Percentiles rank a stretch among this genome's conserved stretches.
phyloP scores from a whole-genome alignment of 1,140 invertebrate species.

The Papilio glaucus region DNA sequence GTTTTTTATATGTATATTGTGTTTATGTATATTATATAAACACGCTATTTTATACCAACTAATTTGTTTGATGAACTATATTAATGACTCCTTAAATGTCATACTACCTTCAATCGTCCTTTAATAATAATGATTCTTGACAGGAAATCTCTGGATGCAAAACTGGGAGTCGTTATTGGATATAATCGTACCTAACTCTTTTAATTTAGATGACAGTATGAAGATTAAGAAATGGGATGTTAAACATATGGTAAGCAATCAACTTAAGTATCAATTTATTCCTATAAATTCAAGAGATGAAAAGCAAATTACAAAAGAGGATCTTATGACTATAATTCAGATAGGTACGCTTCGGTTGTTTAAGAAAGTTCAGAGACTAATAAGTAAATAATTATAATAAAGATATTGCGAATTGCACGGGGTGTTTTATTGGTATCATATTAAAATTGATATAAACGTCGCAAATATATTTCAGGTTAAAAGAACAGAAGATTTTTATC shows the following conservation, averaged over 20 bases:
- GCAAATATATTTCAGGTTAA: slow-evolving; percentile 67
- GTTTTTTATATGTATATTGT: too few relatives aligned
- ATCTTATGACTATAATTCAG: background rate
- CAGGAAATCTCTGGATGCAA: slow-evolving; percentile 85
- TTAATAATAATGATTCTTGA: slow-evolving; percentile 45
- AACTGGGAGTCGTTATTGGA: slow-evolving; percentile 84
- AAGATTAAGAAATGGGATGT: slow-evolving; percentile 84
- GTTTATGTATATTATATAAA: too few relatives aligned
- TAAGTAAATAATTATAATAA: too few relatives aligned
- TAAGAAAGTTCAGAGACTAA: too few relatives aligned
- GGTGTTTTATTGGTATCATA: too few relatives aligned
- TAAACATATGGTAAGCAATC: slow-evolving; percentile 81
- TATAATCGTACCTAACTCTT: slow-evolving; percentile 74
- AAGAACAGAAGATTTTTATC: slow-evolving; percentile 86
- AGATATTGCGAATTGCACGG: too few relatives aligned
- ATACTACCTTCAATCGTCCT: too few relatives aligned
- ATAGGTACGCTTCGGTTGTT: background rate
- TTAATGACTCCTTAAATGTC: too few relatives aligned
- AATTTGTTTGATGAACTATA: too few relatives aligned
- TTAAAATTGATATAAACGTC: background rate
- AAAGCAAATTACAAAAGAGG: background rate
- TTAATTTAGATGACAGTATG: slow-evolving; percentile 81
- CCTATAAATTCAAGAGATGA: background rate
- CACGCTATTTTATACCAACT: too few relatives aligned
- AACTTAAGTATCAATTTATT: background rate